Evolutionary conservation across 2,113 vertebrate species (phyloP).

Genomic region (Pavo muticus): DNA sequence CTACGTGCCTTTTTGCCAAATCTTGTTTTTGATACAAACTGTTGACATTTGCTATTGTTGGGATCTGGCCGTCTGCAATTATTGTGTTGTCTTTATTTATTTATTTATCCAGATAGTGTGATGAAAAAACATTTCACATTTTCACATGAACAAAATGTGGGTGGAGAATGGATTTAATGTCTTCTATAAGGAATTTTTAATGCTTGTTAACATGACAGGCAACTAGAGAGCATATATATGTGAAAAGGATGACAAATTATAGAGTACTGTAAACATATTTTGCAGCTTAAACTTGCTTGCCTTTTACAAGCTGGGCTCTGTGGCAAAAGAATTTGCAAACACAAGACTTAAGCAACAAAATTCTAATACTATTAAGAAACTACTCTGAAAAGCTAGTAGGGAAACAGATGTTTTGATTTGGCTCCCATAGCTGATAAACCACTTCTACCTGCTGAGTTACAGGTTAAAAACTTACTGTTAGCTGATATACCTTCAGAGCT

Average conservation of each 20-base stretch:
- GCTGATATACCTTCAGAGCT: neutral
- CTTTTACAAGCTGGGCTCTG: neutral
- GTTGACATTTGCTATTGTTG: conserved; percentile 19
- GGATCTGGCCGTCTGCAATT: conserved; percentile 14
- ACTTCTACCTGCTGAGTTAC: neutral
- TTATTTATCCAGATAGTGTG: neutral
- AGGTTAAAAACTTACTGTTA: neutral
- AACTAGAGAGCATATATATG: neutral
- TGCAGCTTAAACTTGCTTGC: neutral
- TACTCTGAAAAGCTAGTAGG: neutral
- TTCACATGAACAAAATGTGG: neutral
- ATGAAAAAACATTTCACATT: neutral
- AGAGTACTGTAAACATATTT: neutral
- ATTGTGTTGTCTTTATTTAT: neutral
- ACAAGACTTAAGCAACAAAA: neutral
- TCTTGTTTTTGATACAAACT: neutral
- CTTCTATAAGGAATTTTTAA: neutral
- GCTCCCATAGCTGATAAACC: neutral
- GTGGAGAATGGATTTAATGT: neutral
- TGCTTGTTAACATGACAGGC: neutral
- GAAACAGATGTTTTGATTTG: neutral
- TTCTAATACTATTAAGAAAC: conserved; percentile 13
- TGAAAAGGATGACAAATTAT: neutral
- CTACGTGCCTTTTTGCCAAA: neutral
- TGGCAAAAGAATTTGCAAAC: neutral